phyloP scores from a whole-genome alignment of 1,140 invertebrate genomes.

The Ephestia elutella region DNA sequence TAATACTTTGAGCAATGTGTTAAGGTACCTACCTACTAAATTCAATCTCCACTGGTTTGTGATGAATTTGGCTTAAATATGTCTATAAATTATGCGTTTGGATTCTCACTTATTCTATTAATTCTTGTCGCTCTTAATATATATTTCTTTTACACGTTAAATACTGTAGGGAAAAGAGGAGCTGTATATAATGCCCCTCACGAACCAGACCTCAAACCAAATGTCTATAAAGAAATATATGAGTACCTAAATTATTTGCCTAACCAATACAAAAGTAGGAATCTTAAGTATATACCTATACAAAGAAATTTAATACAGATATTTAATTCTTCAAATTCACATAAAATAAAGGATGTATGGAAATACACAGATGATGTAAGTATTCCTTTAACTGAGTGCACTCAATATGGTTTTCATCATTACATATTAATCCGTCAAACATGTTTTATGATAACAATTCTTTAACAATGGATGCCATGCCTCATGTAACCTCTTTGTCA shows the following conservation, averaged over 20 bases:
- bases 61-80: constrained; percentile 30
- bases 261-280: constrained; percentile 49
- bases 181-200: constrained; percentile 36
- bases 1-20: too few relatives aligned
- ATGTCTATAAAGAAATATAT: constrained; percentile 55
- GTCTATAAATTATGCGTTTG: constrained; percentile 63
- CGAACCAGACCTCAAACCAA: constrained; percentile 40
- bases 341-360: constrained; percentile 38
- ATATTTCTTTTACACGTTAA: constrained; percentile 62
- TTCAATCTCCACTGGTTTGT: too few relatives aligned
- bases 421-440: too few relatives aligned
- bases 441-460: too few relatives aligned
- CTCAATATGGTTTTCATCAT: neutral
- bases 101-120: constrained; percentile 56
- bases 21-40: too few relatives aligned
- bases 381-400: constrained; percentile 17
- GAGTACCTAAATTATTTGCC: constrained; percentile 55
- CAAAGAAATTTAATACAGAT: constrained; percentile 43
- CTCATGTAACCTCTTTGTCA: too few relatives aligned
- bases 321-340: constrained; percentile 41
- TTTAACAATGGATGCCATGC: too few relatives aligned
- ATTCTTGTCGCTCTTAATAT: constrained; percentile 56
- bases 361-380: constrained; percentile 46
- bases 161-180: constrained; percentile 36
- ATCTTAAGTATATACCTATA: constrained; percentile 41